Evolutionary conservation across 2,888 invertebrate species (phyloP), one percentile per base, ranked within the genome.

Genomic region (Piscicola geometra): DNA sequence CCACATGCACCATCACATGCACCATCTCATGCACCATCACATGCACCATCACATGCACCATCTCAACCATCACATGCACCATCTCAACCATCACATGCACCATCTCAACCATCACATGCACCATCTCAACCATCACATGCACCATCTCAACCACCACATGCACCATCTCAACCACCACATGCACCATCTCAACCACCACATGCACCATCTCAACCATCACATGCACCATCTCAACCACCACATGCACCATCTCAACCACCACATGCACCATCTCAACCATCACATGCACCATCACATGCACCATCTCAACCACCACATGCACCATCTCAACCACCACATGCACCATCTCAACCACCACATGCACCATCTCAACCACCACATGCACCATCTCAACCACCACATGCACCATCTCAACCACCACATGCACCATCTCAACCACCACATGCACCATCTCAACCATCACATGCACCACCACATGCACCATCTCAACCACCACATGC

Each of bases 361-460:
- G 5, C 60, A 35, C 32, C 33, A 35, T 67, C 67, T 28, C 18
- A 5, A 35, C 32, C 67, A 67, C 32, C 67, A 67, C 32, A 5
- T 28, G 12, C 67, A 35, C 32, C 67, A 35, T 67, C 67, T 28
- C 32, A 15, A 67, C 32, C 67, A 67, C 32, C 67, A 67, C 32
- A 15, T 28, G 12, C 67, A 67, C 32, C 35, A 35, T 67, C 67
- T 12, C n/a, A 3, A 35, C 32, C 67, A 67, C 32, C 67, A 67
- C 32, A 5, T 28, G 12, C 67, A 35, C 32, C 67, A 35, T 67
- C 67, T 28, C 32, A 15, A 67, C 32, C 67, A 32, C 32, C 67
- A 67, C 32, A 15, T 5, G 12, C 67, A 67, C 32, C 35, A 15
- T 67, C 67, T 12, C n/a, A 3, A 15, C 32, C 64, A 30, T 64